Base-by-base conservation (phyloP, 2,888 invertebrate species). In the Aporophyla lueneburgensis region DNA sequence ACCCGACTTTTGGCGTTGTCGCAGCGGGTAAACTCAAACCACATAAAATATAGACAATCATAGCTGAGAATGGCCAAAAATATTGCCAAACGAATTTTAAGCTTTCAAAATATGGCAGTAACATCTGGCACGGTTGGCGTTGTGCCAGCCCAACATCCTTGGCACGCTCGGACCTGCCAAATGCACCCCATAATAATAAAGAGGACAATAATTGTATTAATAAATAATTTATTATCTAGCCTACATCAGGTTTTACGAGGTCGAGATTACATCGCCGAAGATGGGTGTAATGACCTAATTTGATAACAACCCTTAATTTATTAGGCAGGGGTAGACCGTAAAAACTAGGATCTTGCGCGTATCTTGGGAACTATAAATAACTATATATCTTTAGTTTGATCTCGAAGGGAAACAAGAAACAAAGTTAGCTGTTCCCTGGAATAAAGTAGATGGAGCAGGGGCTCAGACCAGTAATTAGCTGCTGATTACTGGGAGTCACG, bases 101-200 rank as follows among this genome's bases (percentile, higher is more conserved):
- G 68, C 51, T 51, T 78, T 68, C 63, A 70, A 74, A 79, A 82
- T 86, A 80, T 81, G 75, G 33, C 43, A 69, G 73, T 68, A 79
- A 77, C 90, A 90, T 86, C 87, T 89, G 91, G 87, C 83, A 72
- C 72, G 67, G 66, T 79, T 91, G 91, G 91, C 88, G n/a, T 12
- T 10, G 3, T 54, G 88, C 91, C 91, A 84, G 82, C 21, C 65
- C 66, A 43, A 66, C 74, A 73, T 75, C 76, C 86, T 73, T 79
- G 84, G 76, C 85, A 69, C 68, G 73, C 40, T 70, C 58, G 61
- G 68, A 77, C 73, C 76, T 85, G 89, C 91, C 90, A 90, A 90
- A 86, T 78, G 74, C 43, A 59, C 68, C 77, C 86, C 76, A 74
- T 83, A 83, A 78, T 70, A 80, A 79, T 86, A 80, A 84, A 75